Base-by-base conservation (phyloP, 1,140 invertebrate species). In the Listronotus oregonensis region DNA sequence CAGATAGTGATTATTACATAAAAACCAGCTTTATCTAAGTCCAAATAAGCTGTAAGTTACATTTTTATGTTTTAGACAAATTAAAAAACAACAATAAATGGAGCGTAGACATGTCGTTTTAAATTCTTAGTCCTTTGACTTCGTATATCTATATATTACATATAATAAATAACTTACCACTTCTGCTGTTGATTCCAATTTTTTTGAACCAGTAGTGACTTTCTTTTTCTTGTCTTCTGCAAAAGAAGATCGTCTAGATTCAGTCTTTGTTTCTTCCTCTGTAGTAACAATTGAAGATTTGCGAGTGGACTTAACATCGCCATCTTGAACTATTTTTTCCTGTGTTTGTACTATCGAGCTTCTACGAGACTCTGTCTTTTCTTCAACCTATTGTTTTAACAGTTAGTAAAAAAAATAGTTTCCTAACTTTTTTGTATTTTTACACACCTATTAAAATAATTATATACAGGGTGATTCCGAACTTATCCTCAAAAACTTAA, bases 181-280 rank as follows among this genome's bases (percentile, higher is more conserved):
- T 72, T 78, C 77, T 43, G 65, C 63, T 39, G 74, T 77, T 1
- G 74, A 15, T 66, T 77, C 72, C 43, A 76, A 54, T 70, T 78
- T 77, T 59, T 75, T 75, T 11, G 67, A 44, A 52, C 62, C 69
- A 52, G 56, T 44, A 50, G 55, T 56, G 12, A 71, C 77, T 71
- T 84, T 85, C 70, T 84, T 83, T 72, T 78, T 80, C 66, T 82
- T 82, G 57, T 80, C 81, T 69, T 87, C 86, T 46, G 85, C 75
- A 32, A 86, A 73, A n/a, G 87, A 88, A 56, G 86, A 84, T 40
- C 85, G 81, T 56, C 86, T 79, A 66, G 86, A 87, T 69, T 88
- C 86, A 42, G 81, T 79, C 44, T 78, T 85, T 14, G 79, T 78
- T 79, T 88, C 86, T 69, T 87, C 84, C 66, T 82, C 80, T 50